phyloP scores from a whole-genome alignment of 2,113 vertebrate species.

The Ophiodon elongatus region DNA sequence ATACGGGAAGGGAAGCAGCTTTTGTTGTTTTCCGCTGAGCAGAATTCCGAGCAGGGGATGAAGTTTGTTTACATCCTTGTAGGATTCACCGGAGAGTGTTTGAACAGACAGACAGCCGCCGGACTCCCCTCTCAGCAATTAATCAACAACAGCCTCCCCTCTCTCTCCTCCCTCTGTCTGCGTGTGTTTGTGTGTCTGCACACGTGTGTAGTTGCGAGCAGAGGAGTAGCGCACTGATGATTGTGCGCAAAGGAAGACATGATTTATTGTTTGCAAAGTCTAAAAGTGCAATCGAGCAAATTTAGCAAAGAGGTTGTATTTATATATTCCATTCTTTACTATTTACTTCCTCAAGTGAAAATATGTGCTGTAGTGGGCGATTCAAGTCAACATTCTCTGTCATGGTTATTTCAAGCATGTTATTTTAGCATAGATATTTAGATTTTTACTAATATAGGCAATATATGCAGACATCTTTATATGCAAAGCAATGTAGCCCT shows the following conservation, averaged over 20 bases:
- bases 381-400: slow-evolving; percentile 5
- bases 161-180: background rate
- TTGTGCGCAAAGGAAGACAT: slow-evolving; percentile 77
- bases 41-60: slow-evolving; percentile 77
- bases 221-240: slow-evolving; percentile 62
- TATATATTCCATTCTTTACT: slow-evolving; percentile 43
- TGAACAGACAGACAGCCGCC: slow-evolving; percentile 83
- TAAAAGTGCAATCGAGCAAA: slow-evolving; percentile 77
- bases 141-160: slow-evolving; percentile 74
- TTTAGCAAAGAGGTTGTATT: slow-evolving; percentile 63
- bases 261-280: slow-evolving; percentile 80
- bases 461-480: background rate
- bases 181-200: slow-evolving; percentile 31
- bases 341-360: slow-evolving; percentile 47
- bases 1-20: slow-evolving; percentile 83
- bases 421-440: background rate
- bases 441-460: background rate
- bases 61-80: slow-evolving; percentile 88
- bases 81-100: slow-evolving; percentile 81
- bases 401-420: slow-evolving; percentile 1
- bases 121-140: slow-evolving; percentile 83
- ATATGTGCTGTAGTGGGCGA: background rate
- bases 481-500: background rate
- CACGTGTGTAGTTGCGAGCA: slow-evolving; percentile 47
- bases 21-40: slow-evolving; percentile 86